Percentiles rank a stretch among this genome's conserved stretches.
These are phyloP conservation scores for Basileuterus tristriatus DNA, from an alignment of 2,797 vertebrate genomes.

Conservation along the genomic window DNA sequence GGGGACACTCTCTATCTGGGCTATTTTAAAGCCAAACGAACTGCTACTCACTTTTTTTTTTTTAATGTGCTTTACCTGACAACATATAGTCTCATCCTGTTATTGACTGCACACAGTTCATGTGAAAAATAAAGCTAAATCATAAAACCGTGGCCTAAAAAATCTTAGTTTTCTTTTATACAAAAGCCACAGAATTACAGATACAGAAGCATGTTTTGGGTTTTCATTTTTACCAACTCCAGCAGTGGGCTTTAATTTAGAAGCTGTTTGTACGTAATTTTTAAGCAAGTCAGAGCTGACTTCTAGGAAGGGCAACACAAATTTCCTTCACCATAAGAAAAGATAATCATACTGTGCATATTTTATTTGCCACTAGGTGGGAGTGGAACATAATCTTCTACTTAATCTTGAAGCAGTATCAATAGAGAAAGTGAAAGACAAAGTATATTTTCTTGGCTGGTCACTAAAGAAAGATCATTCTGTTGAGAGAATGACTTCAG, in stretches of 20 bases:
- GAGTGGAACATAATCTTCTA: slow-evolving; percentile 57
- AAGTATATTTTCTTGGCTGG: neutral
- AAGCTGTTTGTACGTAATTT: neutral
- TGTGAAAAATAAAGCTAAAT: neutral
- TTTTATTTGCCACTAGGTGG: slow-evolving; percentile 63
- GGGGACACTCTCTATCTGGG: neutral
- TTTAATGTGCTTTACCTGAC: neutral
- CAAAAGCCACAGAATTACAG: neutral
- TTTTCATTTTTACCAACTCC: neutral
- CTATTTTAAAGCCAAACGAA: neutral
- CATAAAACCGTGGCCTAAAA: neutral
- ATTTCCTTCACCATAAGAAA: neutral
- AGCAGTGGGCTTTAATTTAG: neutral
- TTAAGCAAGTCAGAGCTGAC: neutral
- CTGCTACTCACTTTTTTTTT: neutral
- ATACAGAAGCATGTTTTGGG: neutral
- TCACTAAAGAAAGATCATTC: neutral
- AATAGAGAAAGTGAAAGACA: neutral
- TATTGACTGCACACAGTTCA: neutral
- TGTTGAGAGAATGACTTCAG: neutral
- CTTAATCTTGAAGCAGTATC: neutral
- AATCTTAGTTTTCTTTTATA: neutral
- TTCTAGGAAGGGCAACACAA: neutral
- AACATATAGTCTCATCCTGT: neutral
- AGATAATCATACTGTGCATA: neutral